Percentiles rank a stretch among this genome's conserved stretches.
phyloP scores from a whole-genome alignment of 2,888 invertebrate genomes.

The Stramonita haemastoma region DNA sequence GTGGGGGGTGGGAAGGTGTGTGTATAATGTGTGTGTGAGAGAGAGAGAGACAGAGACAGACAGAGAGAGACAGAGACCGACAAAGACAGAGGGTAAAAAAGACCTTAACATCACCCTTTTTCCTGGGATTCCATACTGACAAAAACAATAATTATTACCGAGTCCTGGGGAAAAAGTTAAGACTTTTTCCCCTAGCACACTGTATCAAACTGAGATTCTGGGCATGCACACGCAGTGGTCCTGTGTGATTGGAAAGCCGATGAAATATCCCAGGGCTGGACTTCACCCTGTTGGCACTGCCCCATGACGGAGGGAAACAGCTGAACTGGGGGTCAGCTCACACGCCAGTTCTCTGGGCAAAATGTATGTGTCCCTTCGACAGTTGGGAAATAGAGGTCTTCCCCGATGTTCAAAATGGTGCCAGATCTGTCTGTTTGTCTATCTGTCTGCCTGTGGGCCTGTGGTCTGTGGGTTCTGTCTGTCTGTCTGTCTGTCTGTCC shows the following conservation, averaged over 20 bases:
- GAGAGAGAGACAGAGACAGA: too few relatives aligned
- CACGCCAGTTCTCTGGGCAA: neutral
- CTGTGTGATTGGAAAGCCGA: neutral
- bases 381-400: neutral
- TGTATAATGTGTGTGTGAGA: too few relatives aligned
- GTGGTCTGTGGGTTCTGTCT: neutral
- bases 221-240: neutral
- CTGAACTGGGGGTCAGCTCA: neutral
- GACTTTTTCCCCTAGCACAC: neutral
- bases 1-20: too few relatives aligned
- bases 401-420: neutral
- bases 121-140: too few relatives aligned
- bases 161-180: neutral
- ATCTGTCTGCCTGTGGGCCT: neutral
- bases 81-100: too few relatives aligned
- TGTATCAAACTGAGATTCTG: neutral
- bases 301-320: neutral
- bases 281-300: neutral
- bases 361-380: conserved; percentile 2
- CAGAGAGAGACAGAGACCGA: too few relatives aligned
- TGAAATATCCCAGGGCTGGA: neutral
- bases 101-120: too few relatives aligned
- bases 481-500: neutral
- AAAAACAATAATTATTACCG: too few relatives aligned
- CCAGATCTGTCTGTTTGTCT: neutral